Base-by-base conservation (phyloP, 2,888 invertebrate genomes). In the Prionchulus punctatus region DNA sequence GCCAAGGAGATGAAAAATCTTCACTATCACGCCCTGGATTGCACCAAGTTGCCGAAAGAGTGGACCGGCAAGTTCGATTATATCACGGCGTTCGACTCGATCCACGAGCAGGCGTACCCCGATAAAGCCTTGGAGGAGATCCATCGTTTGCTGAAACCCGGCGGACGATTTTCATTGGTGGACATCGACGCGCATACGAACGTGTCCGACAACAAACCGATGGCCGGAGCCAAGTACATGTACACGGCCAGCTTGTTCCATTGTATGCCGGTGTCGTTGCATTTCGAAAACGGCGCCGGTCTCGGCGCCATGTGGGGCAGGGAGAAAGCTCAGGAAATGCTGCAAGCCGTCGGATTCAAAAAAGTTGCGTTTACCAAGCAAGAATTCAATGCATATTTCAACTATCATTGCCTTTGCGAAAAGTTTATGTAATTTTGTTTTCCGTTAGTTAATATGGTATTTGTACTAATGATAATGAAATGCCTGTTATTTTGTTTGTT, bases 261-360 rank as follows among this genome's bases (percentile, higher is more conserved):
- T 26, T 53, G 43, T 7, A 18, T 53, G 43, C 53, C 53, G 12
- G 50, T 49, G 7, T 49, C 50, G 15, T 21, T 49, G 50, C 12
- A 7, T 30, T 26, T 7, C 4, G 12, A 4, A 3, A 21, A 30
- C 4, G 50, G 50, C 12, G 7, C 63, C 7, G 56, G 62, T 28
- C 56, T 60, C 21, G 64, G 65, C n/a, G 54, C 63, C 0, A 62
- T 62, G 63, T 64, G 64, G 63, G 65, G 64, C 18, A 25, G 43
- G 23, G 56, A 61, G 42, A 54, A 58, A 47, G 64, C 61, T 1
- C 18, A 47, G 3, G 48, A 59, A 4, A 48, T 65, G 55, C 57
- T 65, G n/a, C 55, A 61, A 4, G 45, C 55, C n/a, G 59, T 60
- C 45, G 65, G 65, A 31, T 65, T 65, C 55, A 48, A 49, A 4